These are phyloP conservation scores for Hystrix cristata DNA, from an alignment of 2,113 vertebrate species.

Conservation along the genomic window DNA sequence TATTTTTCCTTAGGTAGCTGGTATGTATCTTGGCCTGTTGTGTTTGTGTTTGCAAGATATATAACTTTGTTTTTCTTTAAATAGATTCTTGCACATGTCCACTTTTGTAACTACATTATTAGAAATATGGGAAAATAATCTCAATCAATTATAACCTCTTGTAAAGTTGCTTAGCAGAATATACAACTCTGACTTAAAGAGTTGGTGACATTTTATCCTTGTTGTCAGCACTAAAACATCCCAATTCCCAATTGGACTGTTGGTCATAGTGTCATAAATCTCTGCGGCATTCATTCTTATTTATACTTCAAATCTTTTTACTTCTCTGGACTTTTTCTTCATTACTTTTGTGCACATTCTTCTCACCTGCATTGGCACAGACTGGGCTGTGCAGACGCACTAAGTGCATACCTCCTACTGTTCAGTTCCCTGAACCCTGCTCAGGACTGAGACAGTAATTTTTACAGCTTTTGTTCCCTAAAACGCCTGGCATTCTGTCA, in stretches of 20 bases:
- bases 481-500: not conserved
- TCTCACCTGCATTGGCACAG: not conserved
- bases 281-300: not conserved
- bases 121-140: slow-evolving; percentile 29
- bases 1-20: slow-evolving; percentile 24
- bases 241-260: not conserved
- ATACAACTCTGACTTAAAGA: not conserved
- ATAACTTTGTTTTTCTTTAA: slow-evolving; percentile 13
- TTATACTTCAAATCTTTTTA: not conserved
- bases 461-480: not conserved
- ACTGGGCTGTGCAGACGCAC: not conserved
- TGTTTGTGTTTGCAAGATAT: not conserved
- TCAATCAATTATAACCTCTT: not conserved
- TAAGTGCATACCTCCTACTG: no score
- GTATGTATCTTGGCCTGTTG: not conserved
- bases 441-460: not conserved
- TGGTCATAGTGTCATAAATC: not conserved
- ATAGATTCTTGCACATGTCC: not conserved
- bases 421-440: not conserved
- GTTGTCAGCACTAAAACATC: not conserved
- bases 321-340: not conserved
- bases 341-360: not conserved
- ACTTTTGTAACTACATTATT: slow-evolving; percentile 1
- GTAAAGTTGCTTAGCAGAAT: not conserved
- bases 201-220: not conserved